Evolutionary conservation across 2,113 vertebrate genomes (phyloP).

Genomic region (Chlorodrepanis virens): DNA sequence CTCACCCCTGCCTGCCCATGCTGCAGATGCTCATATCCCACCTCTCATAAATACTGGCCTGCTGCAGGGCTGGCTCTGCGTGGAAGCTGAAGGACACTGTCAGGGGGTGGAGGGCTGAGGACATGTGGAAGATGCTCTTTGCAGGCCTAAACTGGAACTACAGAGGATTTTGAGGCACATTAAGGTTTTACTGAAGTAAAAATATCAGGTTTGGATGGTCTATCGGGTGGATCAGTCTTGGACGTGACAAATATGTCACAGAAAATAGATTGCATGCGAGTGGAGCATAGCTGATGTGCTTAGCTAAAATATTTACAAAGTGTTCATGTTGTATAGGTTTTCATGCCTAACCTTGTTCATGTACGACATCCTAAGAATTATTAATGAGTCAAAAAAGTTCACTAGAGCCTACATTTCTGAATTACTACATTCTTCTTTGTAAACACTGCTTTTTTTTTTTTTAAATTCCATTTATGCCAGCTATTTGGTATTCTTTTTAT

Average conservation of each 20-base stretch:
- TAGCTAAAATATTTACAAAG: neutral
- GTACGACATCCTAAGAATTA: neutral
- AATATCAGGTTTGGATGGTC: neutral
- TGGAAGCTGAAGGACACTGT: neutral
- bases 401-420: neutral
- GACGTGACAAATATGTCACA: neutral
- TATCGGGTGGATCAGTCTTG: neutral
- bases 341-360: neutral
- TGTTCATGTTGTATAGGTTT: neutral
- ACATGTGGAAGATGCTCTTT: accelerated
- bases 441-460: neutral
- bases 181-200: neutral
- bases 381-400: neutral
- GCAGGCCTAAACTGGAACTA: neutral
- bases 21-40: neutral
- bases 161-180: neutral
- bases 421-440: neutral
- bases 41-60: neutral
- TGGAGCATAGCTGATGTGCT: neutral
- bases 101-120: neutral
- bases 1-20: neutral
- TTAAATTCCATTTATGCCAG: neutral
- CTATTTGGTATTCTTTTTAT: neutral
- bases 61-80: neutral
- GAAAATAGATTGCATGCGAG: neutral